Evolutionary conservation across 1,140 invertebrate genomes (phyloP), one percentile per base, ranked within the genome.

Genomic region (Planococcus citri): DNA sequence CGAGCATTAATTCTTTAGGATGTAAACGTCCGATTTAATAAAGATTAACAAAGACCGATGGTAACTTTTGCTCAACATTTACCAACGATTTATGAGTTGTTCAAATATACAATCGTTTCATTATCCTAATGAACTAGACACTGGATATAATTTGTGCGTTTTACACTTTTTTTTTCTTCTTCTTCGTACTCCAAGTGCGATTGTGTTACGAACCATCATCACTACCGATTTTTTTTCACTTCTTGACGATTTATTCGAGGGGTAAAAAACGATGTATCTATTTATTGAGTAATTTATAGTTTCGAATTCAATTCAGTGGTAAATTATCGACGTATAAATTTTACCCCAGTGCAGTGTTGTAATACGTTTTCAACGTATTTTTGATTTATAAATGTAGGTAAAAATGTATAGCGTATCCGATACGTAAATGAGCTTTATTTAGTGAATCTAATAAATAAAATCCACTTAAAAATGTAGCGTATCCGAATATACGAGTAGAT

Each of bases 81-180:
- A 64, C 60, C 22, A 64, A 64, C 60, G 60, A 64, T 64, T 64
- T 64, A 64, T 27, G 60, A 64, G 60, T 64, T 64, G 21, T 64
- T 64, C 60, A 27, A 64, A 64, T 64, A 64, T 64, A 64, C 60
- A 64, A 64, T 64, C 60, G 60, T 64, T 64, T 64, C 60, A 64
- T 64, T 64, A 64, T 64, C 60, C 60, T 64, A 64, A 64, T 64
- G 60, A 64, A 64, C 60, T 64, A 64, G 60, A 64, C 60, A 64
- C 60, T 64, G 25, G 60, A 64, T 24, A 64, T 64, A 64, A 64
- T 64, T 64, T 64, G 60, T 64, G 60, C 60, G 60, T 64, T 24
- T 64, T 51, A 51, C 41, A 20, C 41, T 20, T 14, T 51, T 51
- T 20, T 51, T 51, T 20, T 17, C 17, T 51, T 9, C 41, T 3